A percentile compares a stretch with the other conserved stretches of the same genome.
phyloP scores from a whole-genome alignment of 2,888 invertebrate species.

The Mythimna pallens region DNA sequence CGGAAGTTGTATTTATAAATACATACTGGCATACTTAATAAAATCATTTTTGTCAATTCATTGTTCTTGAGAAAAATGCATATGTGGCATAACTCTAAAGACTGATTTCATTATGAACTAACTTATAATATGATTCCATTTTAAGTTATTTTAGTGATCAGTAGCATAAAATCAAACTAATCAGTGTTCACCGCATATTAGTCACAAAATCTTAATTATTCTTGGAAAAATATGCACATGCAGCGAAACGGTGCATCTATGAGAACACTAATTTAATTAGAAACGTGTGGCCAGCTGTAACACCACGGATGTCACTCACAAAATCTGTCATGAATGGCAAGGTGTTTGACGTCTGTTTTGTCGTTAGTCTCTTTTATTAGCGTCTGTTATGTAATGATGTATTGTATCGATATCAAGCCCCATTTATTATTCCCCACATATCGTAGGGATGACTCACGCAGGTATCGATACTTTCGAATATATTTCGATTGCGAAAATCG shows the following conservation, averaged over 20 bases:
- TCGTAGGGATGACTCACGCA: conserved; percentile 32
- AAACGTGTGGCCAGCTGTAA: background rate
- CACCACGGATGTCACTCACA: background rate
- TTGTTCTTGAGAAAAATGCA: conserved; percentile 17
- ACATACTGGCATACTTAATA: conserved; percentile 5
- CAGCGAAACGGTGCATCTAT: background rate
- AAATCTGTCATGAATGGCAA: conserved; percentile 4
- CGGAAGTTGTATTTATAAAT: conserved; percentile 30
- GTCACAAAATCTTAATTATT: conserved; percentile 18
- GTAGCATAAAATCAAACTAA: background rate
- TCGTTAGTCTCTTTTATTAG: conserved; percentile 15
- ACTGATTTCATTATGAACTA: background rate
- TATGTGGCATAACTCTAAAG: background rate
- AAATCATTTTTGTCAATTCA: conserved; percentile 12
- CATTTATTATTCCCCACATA: conserved; percentile 50
- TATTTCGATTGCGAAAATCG: conserved; percentile 52
- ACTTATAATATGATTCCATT: background rate
- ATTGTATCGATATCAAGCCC: conserved; percentile 36
- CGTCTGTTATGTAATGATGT: conserved; percentile 6
- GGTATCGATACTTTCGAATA: conserved; percentile 51
- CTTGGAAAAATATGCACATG: conserved; percentile 15
- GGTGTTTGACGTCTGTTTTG: conserved; percentile 9
- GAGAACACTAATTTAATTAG: background rate
- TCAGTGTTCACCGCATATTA: background rate
- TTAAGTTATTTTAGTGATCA: background rate